phyloP scores from a whole-genome alignment of 1,140 invertebrate genomes.

The Drosophila triauraria region DNA sequence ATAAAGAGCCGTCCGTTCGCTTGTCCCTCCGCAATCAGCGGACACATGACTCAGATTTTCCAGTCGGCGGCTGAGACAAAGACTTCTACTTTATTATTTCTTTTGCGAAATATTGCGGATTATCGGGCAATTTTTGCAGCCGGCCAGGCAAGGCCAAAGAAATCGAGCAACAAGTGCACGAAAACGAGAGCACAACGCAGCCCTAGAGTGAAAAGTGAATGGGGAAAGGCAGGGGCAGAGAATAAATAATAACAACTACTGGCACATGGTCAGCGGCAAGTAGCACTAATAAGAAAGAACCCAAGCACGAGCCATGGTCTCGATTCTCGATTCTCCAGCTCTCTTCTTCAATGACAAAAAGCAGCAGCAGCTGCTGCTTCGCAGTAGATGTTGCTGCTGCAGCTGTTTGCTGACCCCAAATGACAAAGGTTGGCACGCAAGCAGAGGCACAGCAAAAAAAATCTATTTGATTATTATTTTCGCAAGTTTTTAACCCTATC shows the following conservation, averaged over 20 bases:
- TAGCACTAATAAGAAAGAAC: conserved; percentile 42
- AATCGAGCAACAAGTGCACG: conserved; percentile 68
- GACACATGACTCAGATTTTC: conserved; percentile 34
- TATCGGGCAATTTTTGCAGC: conserved; percentile 40
- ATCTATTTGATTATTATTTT: not conserved
- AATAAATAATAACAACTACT: conserved; percentile 55
- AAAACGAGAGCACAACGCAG: conserved; percentile 19
- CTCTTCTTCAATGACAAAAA: conserved; percentile 57
- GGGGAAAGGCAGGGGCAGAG: conserved; percentile 7
- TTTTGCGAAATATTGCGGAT: conserved; percentile 24
- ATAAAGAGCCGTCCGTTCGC: conserved; percentile 16
- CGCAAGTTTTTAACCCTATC: not conserved
- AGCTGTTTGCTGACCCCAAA: conserved; percentile 60
- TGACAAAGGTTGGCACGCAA: conserved; percentile 44
- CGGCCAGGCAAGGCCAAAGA: conserved; percentile 57
- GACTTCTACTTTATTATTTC: conserved; percentile 14
- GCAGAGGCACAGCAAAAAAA: conserved; percentile 1
- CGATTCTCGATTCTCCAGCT: conserved; percentile 45
- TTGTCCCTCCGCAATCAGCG: not conserved
- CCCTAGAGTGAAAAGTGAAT: conserved; percentile 35
- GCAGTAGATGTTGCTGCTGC: conserved; percentile 42
- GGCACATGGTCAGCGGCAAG: conserved; percentile 55
- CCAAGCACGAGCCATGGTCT: conserved; percentile 57
- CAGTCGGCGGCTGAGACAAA: conserved; percentile 27
- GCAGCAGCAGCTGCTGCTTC: conserved; percentile 9